Conservation (phyloP, 2,797 vertebrate species). For the Synanceia verrucosa region DNA sequence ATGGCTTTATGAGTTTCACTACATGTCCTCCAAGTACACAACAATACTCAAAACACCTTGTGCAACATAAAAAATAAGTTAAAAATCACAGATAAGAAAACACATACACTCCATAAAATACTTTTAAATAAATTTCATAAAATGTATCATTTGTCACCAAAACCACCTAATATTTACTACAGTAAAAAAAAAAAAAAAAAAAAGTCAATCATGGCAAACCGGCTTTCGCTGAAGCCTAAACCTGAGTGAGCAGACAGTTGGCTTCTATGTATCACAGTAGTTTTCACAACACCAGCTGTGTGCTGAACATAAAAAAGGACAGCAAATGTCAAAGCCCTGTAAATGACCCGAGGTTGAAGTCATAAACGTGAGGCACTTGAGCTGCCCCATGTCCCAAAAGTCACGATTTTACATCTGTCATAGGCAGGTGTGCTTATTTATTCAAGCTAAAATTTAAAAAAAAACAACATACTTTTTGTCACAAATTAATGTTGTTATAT, state of each 20-base stretch:
- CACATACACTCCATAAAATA: constrained; percentile 11
- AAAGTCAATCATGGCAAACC: constrained; percentile 45
- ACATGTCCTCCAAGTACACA: constrained; percentile 27
- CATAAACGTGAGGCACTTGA: constrained; percentile 49
- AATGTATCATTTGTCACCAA: constrained; percentile 17
- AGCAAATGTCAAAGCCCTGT: constrained; percentile 37
- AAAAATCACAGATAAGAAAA: constrained; percentile 17
- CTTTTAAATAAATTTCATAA: constrained; percentile 15
- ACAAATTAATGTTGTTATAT: background rate
- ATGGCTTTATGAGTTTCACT: constrained; percentile 12
- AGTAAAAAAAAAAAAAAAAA: constrained; percentile 18
- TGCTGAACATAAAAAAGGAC: constrained; percentile 5
- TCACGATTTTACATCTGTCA: constrained; percentile 13
- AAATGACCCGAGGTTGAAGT: constrained; percentile 16
- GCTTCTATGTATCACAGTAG: constrained; percentile 22
- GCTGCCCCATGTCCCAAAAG: constrained; percentile 22
- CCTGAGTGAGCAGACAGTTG: constrained; percentile 68
- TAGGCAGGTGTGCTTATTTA: constrained; percentile 1
- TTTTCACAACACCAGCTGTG: constrained; percentile 20
- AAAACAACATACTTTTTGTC: background rate
- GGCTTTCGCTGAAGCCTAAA: constrained; percentile 55
- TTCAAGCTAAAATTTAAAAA: constrained; percentile 14
- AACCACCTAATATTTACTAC: constrained; percentile 2
- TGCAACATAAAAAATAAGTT: background rate
- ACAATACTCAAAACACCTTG: constrained; percentile 11